Evolutionary conservation across 2,797 vertebrate genomes (phyloP).

Genomic region (Avahi laniger): DNA sequence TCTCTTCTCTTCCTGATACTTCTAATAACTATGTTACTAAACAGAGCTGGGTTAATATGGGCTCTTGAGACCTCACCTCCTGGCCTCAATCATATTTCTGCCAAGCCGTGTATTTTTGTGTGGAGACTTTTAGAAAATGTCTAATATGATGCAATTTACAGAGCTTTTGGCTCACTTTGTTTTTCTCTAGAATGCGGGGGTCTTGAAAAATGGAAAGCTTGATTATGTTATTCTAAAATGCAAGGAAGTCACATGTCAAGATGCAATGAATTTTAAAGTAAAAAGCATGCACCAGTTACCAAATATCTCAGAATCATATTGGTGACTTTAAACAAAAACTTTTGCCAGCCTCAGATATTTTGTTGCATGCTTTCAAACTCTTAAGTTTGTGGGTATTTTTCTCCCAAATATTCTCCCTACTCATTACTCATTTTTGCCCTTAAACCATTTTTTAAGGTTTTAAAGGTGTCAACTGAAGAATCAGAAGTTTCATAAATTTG

Average conservation of each 20-base stretch:
- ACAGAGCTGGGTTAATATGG: constrained; percentile 30
- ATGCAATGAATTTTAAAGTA: not conserved
- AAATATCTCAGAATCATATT: not conserved
- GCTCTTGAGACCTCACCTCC: not conserved
- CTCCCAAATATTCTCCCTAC: not conserved
- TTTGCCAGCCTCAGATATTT: not conserved
- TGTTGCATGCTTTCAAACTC: not conserved
- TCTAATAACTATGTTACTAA: constrained; percentile 42
- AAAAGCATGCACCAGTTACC: not conserved
- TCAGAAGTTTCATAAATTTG: not conserved
- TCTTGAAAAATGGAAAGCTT: not conserved
- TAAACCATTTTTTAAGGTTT: not conserved
- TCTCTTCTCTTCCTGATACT: not conserved
- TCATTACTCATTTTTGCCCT: not conserved
- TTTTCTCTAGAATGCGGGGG: not conserved
- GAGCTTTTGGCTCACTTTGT: not conserved
- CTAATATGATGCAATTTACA: not conserved
- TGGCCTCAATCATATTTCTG: constrained; percentile 5
- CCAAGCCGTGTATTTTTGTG: not conserved
- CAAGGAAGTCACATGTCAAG: not conserved
- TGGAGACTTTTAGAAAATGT: constrained; percentile 7
- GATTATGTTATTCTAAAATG: not conserved
- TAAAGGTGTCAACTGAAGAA: not conserved
- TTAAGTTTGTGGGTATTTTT: not conserved
- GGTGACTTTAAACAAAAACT: not conserved